Percentiles rank a stretch among this genome's conserved stretches.
Evolutionary conservation across 1,140 invertebrate genomes (phyloP).

Genomic region (Pollicipes pollicipes): DNA sequence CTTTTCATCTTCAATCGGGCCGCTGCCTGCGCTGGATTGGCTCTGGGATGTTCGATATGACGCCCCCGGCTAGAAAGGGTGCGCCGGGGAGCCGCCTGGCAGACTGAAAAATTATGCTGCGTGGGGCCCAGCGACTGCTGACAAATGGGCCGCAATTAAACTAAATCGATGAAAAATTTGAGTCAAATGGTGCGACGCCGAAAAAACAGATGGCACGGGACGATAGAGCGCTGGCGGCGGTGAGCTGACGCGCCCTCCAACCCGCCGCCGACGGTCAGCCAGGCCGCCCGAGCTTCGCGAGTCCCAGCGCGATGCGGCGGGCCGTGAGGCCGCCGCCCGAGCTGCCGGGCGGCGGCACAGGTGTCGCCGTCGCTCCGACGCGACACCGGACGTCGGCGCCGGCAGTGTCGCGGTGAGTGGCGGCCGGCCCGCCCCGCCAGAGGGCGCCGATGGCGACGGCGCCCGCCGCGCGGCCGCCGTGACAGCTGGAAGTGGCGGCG

Average conservation of each 20-base stretch:
- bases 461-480: no score
- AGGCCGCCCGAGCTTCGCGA: no score
- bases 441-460: no score
- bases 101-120: not conserved
- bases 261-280: no score
- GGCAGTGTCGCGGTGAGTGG: not conserved
- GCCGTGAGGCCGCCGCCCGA: no score
- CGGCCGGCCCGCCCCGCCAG: not conserved
- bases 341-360: no score
- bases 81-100: no score
- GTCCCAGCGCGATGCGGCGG: no score
- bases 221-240: not conserved
- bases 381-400: not conserved
- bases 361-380: no score
- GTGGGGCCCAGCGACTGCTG: not conserved
- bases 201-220: not conserved
- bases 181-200: not conserved
- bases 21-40: not conserved
- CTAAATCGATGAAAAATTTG: constrained; percentile 1
- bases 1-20: not conserved
- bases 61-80: not conserved
- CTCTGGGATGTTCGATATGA: not conserved
- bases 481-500: no score
- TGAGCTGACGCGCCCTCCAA: no score
- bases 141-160: not conserved